Evolutionary conservation across 2,113 vertebrate species (phyloP).

Genomic region (Peromyscus californicus): DNA sequence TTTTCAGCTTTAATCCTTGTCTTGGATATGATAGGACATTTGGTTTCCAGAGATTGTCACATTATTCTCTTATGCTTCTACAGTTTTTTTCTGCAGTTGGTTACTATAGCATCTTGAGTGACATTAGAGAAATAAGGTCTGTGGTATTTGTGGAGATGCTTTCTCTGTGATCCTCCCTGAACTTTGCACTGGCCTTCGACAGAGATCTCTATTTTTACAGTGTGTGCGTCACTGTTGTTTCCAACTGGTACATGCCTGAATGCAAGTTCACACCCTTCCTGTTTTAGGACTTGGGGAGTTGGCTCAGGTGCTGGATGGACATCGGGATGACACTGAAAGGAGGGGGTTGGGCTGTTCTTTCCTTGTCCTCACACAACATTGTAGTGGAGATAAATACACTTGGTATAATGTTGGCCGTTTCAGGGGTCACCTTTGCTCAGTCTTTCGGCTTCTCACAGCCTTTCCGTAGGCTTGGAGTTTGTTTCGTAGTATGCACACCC

Average conservation of each 20-base stretch:
- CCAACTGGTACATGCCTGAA: conserved; percentile 67
- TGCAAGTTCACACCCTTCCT: conserved; percentile 71
- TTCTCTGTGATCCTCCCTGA: conserved; percentile 64
- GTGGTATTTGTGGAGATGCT: conserved; percentile 41
- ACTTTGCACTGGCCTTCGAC: conserved; percentile 22
- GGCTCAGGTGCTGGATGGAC: conserved; percentile 27
- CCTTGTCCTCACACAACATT: neutral
- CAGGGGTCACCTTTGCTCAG: neutral
- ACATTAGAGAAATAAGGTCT: conserved; percentile 57
- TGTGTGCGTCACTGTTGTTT: conserved; percentile 71
- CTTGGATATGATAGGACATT: neutral
- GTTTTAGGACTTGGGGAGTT: conserved; percentile 47
- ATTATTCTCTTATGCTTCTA: conserved; percentile 20
- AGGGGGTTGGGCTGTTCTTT: neutral
- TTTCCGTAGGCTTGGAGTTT: conserved; percentile 41
- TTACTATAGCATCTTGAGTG: conserved; percentile 56
- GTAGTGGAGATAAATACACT: neutral
- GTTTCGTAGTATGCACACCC: neutral
- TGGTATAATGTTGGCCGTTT: neutral
- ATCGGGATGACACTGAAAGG: conserved; percentile 47
- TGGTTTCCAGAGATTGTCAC: conserved; percentile 23
- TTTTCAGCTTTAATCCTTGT: conserved; percentile 39
- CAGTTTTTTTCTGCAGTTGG: conserved; percentile 42
- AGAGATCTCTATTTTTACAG: conserved; percentile 75
- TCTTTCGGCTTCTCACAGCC: neutral